Conservation (phyloP, 2,113 vertebrate genomes). For the Martes martes region DNA sequence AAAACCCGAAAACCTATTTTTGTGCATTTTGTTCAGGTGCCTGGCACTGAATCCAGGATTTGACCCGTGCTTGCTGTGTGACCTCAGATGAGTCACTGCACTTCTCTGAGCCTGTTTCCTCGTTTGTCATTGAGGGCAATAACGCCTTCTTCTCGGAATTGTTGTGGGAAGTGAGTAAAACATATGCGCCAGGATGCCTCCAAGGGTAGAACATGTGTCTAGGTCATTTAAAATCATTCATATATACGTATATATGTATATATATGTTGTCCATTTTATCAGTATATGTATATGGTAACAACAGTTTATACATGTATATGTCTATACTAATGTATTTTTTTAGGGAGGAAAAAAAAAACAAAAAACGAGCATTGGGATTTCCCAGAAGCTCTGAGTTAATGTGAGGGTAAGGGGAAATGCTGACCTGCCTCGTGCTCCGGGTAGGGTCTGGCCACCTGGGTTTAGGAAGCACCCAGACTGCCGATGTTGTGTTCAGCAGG, state of each 20-base stretch:
- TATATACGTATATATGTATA: neutral
- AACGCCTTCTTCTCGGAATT: neutral
- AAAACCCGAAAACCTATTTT: neutral
- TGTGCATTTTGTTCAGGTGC: neutral
- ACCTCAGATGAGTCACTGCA: neutral
- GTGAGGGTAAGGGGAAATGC: neutral
- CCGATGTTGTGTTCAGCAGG: fast-evolving
- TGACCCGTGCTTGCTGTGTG: neutral
- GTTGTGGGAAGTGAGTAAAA: neutral
- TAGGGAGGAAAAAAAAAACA: neutral
- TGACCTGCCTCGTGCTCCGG: neutral
- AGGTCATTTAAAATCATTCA: neutral
- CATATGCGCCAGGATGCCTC: too few species aligned
- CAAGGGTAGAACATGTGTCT: neutral
- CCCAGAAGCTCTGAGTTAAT: neutral
- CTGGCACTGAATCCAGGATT: neutral
- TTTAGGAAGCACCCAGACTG: neutral
- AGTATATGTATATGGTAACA: too few species aligned
- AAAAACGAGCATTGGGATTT: neutral
- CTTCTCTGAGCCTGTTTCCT: neutral
- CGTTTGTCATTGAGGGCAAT: neutral
- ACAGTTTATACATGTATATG: neutral
- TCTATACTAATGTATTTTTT: neutral
- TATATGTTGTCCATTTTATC: neutral
- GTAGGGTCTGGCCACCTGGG: fast-evolving